phyloP scores from a whole-genome alignment of 2,113 vertebrate genomes.

The Eublepharis macularius region DNA sequence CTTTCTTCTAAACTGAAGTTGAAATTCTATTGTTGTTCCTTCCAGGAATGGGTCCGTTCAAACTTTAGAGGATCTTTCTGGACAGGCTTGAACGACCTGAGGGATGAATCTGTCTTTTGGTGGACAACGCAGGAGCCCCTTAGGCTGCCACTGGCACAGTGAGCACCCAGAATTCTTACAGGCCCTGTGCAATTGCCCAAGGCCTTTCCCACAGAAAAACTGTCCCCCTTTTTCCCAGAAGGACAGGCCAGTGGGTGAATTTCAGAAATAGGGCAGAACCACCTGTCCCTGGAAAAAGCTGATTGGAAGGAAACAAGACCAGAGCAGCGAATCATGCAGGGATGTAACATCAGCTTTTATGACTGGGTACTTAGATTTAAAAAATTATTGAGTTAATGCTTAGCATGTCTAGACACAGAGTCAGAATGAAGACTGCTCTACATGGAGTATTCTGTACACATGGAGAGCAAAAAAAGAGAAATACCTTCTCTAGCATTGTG shows the following conservation, averaged over 20 bases:
- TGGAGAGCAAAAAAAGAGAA: too few relatives aligned
- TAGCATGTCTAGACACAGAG: neutral
- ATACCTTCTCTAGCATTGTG: too few relatives aligned
- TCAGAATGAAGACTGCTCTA: too few relatives aligned
- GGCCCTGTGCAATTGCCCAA: neutral
- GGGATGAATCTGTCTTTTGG: constrained; percentile 25
- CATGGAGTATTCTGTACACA: too few relatives aligned
- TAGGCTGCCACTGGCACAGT: neutral
- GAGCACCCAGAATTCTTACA: neutral
- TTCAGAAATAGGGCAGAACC: neutral
- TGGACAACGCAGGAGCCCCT: constrained; percentile 27
- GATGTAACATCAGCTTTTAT: neutral
- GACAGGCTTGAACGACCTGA: constrained; percentile 39
- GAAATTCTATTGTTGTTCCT: neutral
- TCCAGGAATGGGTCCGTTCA: constrained; percentile 23
- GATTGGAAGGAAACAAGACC: neutral
- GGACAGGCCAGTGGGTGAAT: neutral
- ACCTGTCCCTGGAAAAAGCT: neutral
- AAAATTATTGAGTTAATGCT: neutral
- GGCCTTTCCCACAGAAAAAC: neutral
- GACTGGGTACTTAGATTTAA: too few relatives aligned
- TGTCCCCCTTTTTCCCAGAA: neutral
- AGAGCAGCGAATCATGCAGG: neutral
- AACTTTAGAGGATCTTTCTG: constrained; percentile 21
- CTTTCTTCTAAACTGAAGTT: neutral